Base-by-base conservation (phyloP, 2,888 invertebrate species). In the Phortica okadai region DNA sequence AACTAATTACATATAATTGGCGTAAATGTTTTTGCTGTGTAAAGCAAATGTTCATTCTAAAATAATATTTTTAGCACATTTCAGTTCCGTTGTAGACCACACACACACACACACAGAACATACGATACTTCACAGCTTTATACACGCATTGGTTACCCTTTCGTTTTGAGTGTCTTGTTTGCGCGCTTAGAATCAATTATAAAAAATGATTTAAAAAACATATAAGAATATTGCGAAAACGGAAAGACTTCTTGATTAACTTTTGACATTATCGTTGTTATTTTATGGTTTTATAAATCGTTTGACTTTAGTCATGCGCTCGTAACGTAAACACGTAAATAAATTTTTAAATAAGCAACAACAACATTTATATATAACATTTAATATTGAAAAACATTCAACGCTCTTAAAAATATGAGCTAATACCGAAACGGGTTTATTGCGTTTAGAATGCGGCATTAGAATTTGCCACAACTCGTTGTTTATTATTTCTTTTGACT, bases 341-440 rank as follows among this genome's bases (percentile, higher is more conserved):
- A 25, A 72, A 72, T 72, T 72, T 72, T 45, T 14, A 72, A 72
- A 54, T 54, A 54, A 56, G 33, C 54, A 56, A 14, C 11, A 72
- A 72, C 11, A 69, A 69, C 25, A 21, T 25, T 10, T 44, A 69
- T 50, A 67, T 11, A 42, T 25, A 64, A 64, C 10, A 41, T 11
- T 8, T 33, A 33, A 33, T 64, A 64, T 14, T 64, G 14, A 64
- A 64, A 41, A 50, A 2, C 8, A 50, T 11, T 50, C 50, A 14
- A 41, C 14, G 64, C 21, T 25, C 33, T 33, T 33, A 64, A 33
- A 64, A 64, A 33, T 64, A 14, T 33, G 64, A 7, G 41, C 64
- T 11, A 50, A 50, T 50, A 50, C 50, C 33, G 21, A 64, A 64
- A 64, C 64, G 41, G 33, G 64, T 64, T 64, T 64, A 33, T 64